A percentile compares a stretch with the other conserved stretches of the same genome.
phyloP scores from a whole-genome alignment of 2,797 vertebrate genomes.

The Merluccius polli region DNA sequence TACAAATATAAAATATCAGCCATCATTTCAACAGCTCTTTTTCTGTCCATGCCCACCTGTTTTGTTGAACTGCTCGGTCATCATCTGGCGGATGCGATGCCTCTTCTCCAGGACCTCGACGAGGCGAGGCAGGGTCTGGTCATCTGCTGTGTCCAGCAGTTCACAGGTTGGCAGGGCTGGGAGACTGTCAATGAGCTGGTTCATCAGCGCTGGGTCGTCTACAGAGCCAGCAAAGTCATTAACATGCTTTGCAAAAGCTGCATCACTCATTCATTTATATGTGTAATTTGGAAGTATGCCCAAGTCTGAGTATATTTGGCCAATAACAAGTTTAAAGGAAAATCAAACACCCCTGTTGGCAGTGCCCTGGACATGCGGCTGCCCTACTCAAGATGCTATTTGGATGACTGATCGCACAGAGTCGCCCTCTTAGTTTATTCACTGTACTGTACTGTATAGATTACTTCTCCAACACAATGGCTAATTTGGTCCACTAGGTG shows the following conservation, averaged over 20 bases:
- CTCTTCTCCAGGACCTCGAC: conserved; percentile 86
- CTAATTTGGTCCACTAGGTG: too few relatives aligned
- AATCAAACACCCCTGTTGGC: too few relatives aligned
- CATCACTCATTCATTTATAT: background rate
- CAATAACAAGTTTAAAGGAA: background rate
- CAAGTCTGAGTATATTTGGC: too few relatives aligned
- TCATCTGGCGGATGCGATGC: conserved; percentile 73
- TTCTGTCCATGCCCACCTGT: conserved; percentile 63
- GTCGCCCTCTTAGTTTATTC: too few relatives aligned
- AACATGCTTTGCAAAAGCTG: background rate
- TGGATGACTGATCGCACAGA: too few relatives aligned
- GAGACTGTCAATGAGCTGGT: conserved; percentile 79
- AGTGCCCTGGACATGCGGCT: too few relatives aligned
- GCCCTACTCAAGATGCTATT: too few relatives aligned
- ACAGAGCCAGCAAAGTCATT: background rate
- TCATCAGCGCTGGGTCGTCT: conserved; percentile 62
- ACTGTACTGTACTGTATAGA: background rate
- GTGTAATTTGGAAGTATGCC: background rate
- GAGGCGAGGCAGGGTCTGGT: conserved; percentile 82
- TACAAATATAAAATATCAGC: background rate
- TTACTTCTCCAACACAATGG: background rate
- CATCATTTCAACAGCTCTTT: background rate
- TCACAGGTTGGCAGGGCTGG: conserved; percentile 82
- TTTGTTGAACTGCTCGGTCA: conserved; percentile 78
- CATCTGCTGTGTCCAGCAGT: conserved; percentile 82